Evolutionary conservation across 2,797 vertebrate species (phyloP).

Genomic region (Alectoris magna): DNA sequence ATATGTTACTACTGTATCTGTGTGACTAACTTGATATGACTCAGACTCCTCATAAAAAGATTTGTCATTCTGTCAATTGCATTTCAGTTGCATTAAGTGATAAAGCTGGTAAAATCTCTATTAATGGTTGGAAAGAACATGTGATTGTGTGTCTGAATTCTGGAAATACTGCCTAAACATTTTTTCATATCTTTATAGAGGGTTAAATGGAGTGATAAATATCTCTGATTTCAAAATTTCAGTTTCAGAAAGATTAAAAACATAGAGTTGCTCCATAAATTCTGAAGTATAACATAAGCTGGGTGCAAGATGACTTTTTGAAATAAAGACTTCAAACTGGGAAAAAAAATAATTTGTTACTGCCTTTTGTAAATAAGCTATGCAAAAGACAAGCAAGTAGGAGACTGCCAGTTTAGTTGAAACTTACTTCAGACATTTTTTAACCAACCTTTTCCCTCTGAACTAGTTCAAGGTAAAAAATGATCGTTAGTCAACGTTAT

Average conservation of each 20-base stretch:
- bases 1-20: background rate
- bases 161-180: conserved; percentile 46
- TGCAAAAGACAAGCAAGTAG: background rate
- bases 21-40: conserved; percentile 55
- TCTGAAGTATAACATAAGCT: background rate
- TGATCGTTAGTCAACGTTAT: background rate
- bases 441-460: background rate
- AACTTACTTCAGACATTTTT: background rate
- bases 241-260: conserved; percentile 46
- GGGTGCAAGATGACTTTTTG: background rate
- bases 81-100: background rate
- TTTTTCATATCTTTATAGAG: background rate
- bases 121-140: background rate
- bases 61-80: conserved; percentile 48
- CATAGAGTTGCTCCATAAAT: background rate
- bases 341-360: background rate
- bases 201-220: conserved; percentile 50
- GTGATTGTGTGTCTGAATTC: background rate
- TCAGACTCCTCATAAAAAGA: background rate
- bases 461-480: background rate
- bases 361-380: background rate
- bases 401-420: background rate
- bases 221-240: conserved; percentile 31
- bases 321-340: background rate
- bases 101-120: conserved; percentile 8